phyloP scores from a whole-genome alignment of 1,140 invertebrate genomes.

The Bombyx mandarina region DNA sequence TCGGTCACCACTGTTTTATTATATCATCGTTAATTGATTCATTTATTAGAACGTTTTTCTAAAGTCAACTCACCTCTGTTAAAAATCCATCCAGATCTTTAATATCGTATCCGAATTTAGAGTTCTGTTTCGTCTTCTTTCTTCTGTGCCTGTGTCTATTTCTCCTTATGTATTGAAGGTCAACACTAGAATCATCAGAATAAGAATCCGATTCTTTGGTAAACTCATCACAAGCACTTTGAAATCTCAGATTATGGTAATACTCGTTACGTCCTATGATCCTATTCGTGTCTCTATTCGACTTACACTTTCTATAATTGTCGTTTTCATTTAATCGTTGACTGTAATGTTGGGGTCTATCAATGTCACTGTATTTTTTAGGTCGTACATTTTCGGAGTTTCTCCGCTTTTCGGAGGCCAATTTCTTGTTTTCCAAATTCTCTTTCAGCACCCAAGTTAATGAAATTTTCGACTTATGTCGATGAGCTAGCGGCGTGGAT shows the following conservation, averaged over 20 bases:
- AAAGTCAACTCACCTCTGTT: slow-evolving; percentile 71
- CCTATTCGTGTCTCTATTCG: slow-evolving; percentile 30
- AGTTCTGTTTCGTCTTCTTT: slow-evolving; percentile 40
- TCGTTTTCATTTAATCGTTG: slow-evolving; percentile 28
- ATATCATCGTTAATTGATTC: background rate
- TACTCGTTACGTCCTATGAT: slow-evolving; percentile 51
- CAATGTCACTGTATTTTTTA: slow-evolving; percentile 14
- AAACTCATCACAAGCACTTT: slow-evolving; percentile 49
- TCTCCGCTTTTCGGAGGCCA: slow-evolving; percentile 37
- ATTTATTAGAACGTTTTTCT: background rate
- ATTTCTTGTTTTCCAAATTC: slow-evolving; percentile 60
- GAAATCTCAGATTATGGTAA: slow-evolving; percentile 52
- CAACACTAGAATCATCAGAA: slow-evolving; percentile 45
- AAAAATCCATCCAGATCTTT: slow-evolving; percentile 81
- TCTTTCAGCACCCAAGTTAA: slow-evolving; percentile 79
- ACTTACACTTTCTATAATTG: slow-evolving; percentile 25
- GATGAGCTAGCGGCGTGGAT: slow-evolving; percentile 53
- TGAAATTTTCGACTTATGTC: slow-evolving; percentile 77
- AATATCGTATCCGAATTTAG: slow-evolving; percentile 81
- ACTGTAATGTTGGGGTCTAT: slow-evolving; percentile 23
- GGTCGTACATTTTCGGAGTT: slow-evolving; percentile 23
- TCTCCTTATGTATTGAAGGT: slow-evolving; percentile 36
- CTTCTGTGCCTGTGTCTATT: slow-evolving; percentile 48
- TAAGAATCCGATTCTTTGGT: slow-evolving; percentile 35
- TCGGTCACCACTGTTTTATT: too few relatives aligned